These are phyloP conservation scores for Cephus rjabovi DNA, from an alignment of 2,888 invertebrate species.

Conservation along the genomic window DNA sequence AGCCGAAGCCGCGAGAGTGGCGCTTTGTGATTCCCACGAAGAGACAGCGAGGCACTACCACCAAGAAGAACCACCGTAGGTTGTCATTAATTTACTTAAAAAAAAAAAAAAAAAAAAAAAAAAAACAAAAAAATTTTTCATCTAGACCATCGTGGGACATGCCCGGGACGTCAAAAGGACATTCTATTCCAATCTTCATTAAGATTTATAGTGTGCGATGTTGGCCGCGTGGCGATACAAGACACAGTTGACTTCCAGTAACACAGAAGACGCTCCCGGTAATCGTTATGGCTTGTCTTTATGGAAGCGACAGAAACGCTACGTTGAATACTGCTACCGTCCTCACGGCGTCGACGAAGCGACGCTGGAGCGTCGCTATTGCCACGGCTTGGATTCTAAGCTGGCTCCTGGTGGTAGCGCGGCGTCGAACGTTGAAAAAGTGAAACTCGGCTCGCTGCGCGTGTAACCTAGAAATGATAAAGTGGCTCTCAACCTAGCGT, in stretches of 20 bases:
- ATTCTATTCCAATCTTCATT: neutral
- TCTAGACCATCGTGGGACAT: neutral
- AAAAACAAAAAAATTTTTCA: neutral
- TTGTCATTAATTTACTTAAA: neutral
- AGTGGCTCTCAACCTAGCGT: constrained; percentile 61
- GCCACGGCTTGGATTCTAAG: neutral
- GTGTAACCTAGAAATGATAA: constrained; percentile 66
- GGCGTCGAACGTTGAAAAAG: constrained; percentile 64
- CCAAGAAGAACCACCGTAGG: neutral
- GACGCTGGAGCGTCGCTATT: neutral
- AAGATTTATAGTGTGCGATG: neutral
- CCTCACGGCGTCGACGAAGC: constrained; percentile 15
- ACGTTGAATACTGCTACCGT: neutral
- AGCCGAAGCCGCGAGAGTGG: neutral
- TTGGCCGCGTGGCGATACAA: neutral
- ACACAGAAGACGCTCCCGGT: neutral
- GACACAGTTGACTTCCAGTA: neutral
- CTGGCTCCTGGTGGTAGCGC: constrained; percentile 45
- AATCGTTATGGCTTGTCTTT: neutral
- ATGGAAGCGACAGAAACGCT: neutral
- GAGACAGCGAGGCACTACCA: neutral
- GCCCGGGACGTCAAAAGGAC: neutral
- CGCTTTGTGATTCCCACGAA: neutral
- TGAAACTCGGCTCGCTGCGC: constrained; percentile 66
- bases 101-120: no score